These are phyloP conservation scores for Ooceraea biroi DNA, from an alignment of 1,140 invertebrate genomes.

Conservation along the genomic window DNA sequence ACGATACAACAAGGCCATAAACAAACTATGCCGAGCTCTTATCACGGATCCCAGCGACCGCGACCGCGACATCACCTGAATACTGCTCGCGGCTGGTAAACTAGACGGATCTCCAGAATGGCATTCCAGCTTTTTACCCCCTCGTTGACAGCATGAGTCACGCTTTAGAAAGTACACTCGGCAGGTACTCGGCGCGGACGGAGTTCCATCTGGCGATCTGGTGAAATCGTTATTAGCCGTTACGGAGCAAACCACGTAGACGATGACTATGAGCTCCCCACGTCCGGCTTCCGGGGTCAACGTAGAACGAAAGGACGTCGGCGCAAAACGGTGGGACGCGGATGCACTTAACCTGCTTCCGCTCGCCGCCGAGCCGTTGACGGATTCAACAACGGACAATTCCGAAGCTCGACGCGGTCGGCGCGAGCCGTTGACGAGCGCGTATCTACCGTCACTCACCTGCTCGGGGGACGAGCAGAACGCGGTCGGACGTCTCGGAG, in stretches of 20 bases:
- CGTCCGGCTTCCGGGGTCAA: too few relatives aligned
- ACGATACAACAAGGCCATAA: background rate
- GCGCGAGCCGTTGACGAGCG: background rate
- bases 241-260: background rate
- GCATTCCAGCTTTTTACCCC: slow-evolving; percentile 27
- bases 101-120: background rate
- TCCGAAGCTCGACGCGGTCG: background rate
- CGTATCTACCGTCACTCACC: slow-evolving; percentile 25
- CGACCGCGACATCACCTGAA: slow-evolving; percentile 5
- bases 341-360: slow-evolving; percentile 25
- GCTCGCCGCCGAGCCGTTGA: background rate
- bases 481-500: slow-evolving; percentile 37
- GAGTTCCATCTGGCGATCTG: background rate
- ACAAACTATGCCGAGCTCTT: background rate
- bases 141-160: slow-evolving; percentile 36
- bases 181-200: slow-evolving; percentile 11
- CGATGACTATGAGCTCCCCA: background rate
- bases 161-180: slow-evolving; percentile 46
- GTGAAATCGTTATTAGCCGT: background rate
- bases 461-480: slow-evolving; percentile 58
- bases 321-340: background rate
- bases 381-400: background rate
- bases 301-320: background rate
- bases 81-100: slow-evolving; percentile 10
- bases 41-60: background rate